These are phyloP conservation scores for Dexiosoma caninum DNA, from an alignment of 2,888 invertebrate species.

Conservation along the genomic window DNA sequence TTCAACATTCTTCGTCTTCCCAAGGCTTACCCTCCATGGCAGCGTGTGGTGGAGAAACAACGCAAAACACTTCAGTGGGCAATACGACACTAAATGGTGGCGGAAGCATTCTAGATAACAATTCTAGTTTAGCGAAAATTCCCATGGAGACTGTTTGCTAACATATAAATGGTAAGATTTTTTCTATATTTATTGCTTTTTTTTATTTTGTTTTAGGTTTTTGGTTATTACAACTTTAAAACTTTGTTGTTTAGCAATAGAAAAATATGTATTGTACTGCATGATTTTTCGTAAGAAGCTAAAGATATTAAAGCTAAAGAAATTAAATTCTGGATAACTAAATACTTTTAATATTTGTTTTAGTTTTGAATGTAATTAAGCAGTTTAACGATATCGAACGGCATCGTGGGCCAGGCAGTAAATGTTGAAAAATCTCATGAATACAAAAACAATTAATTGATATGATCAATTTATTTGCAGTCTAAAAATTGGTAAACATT, in stretches of 20 bases:
- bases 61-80: constrained; percentile 71
- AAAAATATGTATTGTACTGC: too few relatives aligned
- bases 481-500: too few relatives aligned
- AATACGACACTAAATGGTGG: constrained; percentile 62
- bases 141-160: constrained; percentile 83
- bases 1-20: constrained; percentile 86
- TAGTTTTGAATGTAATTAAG: too few relatives aligned
- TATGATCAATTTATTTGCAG: too few relatives aligned
- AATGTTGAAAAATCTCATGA: too few relatives aligned
- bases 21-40: constrained; percentile 89
- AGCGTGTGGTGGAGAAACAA: constrained; percentile 71
- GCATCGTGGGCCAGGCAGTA: too few relatives aligned
- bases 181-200: neutral
- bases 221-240: constrained; percentile 16
- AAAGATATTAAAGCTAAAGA: too few relatives aligned
- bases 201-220: neutral
- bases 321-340: too few relatives aligned
- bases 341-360: too few relatives aligned
- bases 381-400: too few relatives aligned
- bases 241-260: neutral
- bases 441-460: too few relatives aligned
- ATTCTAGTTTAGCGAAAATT: constrained; percentile 75
- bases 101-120: constrained; percentile 14
- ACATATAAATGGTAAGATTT: constrained; percentile 68
- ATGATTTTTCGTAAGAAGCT: too few relatives aligned